Evolutionary conservation across 1,140 invertebrate species (phyloP).

Genomic region (Heliconius himera): DNA sequence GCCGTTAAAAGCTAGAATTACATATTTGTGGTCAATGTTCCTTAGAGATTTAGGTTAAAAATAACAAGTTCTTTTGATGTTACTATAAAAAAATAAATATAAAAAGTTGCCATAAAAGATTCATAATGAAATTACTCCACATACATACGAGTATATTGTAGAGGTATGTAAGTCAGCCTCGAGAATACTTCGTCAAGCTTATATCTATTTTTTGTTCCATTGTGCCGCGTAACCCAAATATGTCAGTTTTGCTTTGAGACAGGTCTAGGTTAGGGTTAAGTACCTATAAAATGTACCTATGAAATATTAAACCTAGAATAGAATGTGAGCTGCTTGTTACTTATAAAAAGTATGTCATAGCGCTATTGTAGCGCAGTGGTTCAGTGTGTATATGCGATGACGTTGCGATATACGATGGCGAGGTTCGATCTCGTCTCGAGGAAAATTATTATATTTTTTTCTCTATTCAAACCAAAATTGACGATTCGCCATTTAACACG

Average conservation of each 20-base stretch:
- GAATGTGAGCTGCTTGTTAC: not conserved
- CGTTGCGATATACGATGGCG: no score
- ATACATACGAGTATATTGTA: slow-evolving; percentile 12
- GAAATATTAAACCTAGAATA: not conserved
- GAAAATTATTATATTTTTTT: no score
- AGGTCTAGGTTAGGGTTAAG: slow-evolving; percentile 36
- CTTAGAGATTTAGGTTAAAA: not conserved
- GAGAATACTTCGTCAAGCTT: slow-evolving; percentile 32
- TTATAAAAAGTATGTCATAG: not conserved
- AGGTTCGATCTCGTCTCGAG: no score
- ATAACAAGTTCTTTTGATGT: not conserved
- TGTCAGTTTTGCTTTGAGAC: slow-evolving; percentile 38
- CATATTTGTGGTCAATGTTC: not conserved
- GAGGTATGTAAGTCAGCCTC: slow-evolving; percentile 32
- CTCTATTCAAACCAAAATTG: no score
- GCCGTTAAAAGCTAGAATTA: not conserved
- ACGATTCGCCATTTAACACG: no score
- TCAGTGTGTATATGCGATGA: no score
- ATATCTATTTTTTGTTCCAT: slow-evolving; percentile 41
- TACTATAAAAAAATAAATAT: not conserved
- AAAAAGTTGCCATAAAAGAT: slow-evolving; percentile 3
- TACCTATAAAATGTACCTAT: slow-evolving; percentile 20
- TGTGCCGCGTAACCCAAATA: slow-evolving; percentile 42
- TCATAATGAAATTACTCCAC: not conserved
- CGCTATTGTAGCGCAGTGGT: no score